Percentiles rank a stretch among this genome's conserved stretches.
Conservation (phyloP, 2,113 vertebrate species). For the Columbina picui region DNA sequence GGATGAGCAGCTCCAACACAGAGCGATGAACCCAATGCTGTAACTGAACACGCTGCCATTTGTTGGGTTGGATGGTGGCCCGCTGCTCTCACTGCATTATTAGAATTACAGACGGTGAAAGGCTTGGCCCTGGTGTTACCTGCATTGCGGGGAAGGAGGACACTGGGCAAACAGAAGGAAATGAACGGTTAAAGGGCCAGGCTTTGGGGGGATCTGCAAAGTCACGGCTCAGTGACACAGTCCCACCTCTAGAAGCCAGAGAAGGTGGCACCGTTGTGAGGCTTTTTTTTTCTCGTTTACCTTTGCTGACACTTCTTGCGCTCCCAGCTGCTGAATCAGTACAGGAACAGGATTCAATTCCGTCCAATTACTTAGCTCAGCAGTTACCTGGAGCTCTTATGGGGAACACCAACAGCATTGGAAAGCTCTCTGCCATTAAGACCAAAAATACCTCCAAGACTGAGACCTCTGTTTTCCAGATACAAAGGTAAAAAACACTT, state of each 20-base stretch:
- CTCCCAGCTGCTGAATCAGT: neutral
- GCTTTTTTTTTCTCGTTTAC: neutral
- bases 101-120: neutral
- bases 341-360: neutral
- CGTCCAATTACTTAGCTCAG: neutral
- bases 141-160: neutral
- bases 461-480: neutral
- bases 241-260: neutral
- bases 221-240: neutral
- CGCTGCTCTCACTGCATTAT: neutral
- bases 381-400: neutral
- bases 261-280: neutral
- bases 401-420: neutral
- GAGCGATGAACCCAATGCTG: fast-evolving
- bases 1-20: neutral
- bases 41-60: neutral
- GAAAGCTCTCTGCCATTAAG: neutral
- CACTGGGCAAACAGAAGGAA: neutral
- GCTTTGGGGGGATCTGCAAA: neutral
- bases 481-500: neutral
- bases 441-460: neutral
- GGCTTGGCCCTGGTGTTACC: neutral
- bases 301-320: neutral
- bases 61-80: neutral
- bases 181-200: neutral